Conservation (phyloP, 1,140 invertebrate species). For the Atopsyche davidsoni region DNA sequence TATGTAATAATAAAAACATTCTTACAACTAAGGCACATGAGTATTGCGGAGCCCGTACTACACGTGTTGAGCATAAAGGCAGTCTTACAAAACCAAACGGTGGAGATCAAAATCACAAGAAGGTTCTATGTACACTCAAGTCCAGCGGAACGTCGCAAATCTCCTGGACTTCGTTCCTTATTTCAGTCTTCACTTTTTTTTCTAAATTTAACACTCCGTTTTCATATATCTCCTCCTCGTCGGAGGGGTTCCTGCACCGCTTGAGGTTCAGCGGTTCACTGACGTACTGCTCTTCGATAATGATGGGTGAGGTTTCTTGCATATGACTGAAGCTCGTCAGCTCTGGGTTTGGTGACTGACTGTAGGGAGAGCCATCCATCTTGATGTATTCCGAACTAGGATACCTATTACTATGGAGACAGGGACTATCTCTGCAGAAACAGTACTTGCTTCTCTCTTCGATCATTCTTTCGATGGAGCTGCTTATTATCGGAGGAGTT, state of each 20-base stretch:
- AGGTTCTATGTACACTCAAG: slow-evolving; percentile 19
- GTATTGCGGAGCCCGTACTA: too few species aligned
- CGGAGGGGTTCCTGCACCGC: slow-evolving; percentile 4
- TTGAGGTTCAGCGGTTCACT: slow-evolving; percentile 22
- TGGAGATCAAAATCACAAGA: background rate
- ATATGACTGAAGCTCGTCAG: background rate
- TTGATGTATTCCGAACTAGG: slow-evolving; percentile 8
- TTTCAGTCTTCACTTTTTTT: slow-evolving; percentile 20
- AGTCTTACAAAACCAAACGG: too few species aligned
- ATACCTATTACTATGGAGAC: slow-evolving; percentile 9
- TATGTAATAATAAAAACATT: too few species aligned
- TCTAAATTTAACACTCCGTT: slow-evolving; percentile 26
- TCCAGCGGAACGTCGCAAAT: slow-evolving; percentile 21
- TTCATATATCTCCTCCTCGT: slow-evolving; percentile 19
- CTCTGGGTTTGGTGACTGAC: background rate
- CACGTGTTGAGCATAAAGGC: too few species aligned
- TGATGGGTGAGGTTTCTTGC: background rate
- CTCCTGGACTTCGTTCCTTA: slow-evolving; percentile 3
- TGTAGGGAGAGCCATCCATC: slow-evolving; percentile 1
- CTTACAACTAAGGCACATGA: too few species aligned
- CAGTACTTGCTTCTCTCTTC: slow-evolving; percentile 9
- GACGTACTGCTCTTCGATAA: background rate
- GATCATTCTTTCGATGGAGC: background rate
- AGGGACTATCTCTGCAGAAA: slow-evolving; percentile 11
- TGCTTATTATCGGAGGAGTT: background rate